These are phyloP conservation scores for Sebastes nivosus DNA, from an alignment of 2,797 vertebrate species.

Conservation along the genomic window DNA sequence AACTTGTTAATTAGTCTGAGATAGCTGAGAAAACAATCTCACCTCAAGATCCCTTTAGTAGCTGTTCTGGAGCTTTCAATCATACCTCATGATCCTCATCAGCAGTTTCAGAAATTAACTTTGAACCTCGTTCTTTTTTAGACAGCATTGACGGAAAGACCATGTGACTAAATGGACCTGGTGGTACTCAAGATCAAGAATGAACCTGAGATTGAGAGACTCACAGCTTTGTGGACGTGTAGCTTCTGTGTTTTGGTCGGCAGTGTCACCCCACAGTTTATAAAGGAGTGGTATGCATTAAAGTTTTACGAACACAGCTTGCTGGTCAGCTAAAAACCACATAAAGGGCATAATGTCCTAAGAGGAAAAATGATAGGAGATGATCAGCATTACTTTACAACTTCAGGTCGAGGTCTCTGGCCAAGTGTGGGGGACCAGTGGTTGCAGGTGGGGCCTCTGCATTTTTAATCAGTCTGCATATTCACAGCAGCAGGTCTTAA, in stretches of 20 bases:
- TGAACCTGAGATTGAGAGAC: neutral
- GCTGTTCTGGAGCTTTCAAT: neutral
- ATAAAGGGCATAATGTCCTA: neutral
- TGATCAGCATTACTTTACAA: conserved; percentile 26
- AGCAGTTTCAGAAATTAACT: neutral
- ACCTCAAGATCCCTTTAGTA: neutral
- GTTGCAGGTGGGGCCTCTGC: conserved; percentile 49
- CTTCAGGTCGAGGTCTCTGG: conserved; percentile 19
- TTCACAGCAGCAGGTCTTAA: conserved; percentile 37
- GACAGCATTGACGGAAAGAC: fast-evolving
- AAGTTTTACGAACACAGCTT: conserved; percentile 30
- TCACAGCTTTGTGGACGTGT: neutral
- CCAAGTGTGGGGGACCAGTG: conserved; percentile 19
- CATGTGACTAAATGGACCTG: neutral
- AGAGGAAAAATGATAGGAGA: conserved; percentile 21
- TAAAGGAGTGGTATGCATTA: conserved; percentile 16
- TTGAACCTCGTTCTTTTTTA: neutral
- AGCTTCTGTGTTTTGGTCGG: conserved; percentile 30
- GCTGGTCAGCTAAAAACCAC: conserved; percentile 41
- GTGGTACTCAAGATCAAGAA: neutral
- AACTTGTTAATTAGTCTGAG: neutral
- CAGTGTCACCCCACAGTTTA: conserved; percentile 7
- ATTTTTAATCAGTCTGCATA: conserved; percentile 67
- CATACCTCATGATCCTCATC: neutral
- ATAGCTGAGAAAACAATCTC: too few relatives aligned